phyloP scores from a whole-genome alignment of 2,797 vertebrate species.

The Dermochelys coriacea region DNA sequence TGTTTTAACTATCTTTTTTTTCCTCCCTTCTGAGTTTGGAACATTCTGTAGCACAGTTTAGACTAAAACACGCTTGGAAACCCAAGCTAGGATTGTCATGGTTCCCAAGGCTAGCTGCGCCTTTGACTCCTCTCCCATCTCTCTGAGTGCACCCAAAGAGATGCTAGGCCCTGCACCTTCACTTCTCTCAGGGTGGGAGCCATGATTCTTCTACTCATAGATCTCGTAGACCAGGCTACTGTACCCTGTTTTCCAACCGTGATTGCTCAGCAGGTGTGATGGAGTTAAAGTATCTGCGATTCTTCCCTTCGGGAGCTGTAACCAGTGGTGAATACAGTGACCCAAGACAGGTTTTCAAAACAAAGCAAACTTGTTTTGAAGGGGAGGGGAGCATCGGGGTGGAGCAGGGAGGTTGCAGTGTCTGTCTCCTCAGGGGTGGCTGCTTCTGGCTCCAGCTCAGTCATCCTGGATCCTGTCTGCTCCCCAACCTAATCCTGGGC shows the following conservation, averaged over 20 bases:
- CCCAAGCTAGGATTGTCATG: neutral
- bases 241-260: too few species aligned
- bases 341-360: neutral
- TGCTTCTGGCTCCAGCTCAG: neutral
- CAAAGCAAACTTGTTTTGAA: neutral
- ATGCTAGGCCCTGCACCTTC: neutral
- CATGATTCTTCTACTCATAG: neutral
- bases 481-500: neutral
- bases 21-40: neutral
- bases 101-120: neutral
- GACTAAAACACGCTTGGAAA: neutral
- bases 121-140: neutral
- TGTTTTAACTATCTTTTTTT: constrained; percentile 7
- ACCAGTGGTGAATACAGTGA: neutral
- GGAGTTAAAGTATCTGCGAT: neutral
- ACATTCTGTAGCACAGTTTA: neutral
- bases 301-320: neutral
- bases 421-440: neutral
- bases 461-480: neutral
- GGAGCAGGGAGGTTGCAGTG: neutral
- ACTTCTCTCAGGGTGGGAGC: neutral
- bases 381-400: neutral
- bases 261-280: too few species aligned
- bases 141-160: neutral
- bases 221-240: neutral